Evolutionary conservation across 2,113 vertebrate species (phyloP).

Genomic region (Patagioenas fasciata): DNA sequence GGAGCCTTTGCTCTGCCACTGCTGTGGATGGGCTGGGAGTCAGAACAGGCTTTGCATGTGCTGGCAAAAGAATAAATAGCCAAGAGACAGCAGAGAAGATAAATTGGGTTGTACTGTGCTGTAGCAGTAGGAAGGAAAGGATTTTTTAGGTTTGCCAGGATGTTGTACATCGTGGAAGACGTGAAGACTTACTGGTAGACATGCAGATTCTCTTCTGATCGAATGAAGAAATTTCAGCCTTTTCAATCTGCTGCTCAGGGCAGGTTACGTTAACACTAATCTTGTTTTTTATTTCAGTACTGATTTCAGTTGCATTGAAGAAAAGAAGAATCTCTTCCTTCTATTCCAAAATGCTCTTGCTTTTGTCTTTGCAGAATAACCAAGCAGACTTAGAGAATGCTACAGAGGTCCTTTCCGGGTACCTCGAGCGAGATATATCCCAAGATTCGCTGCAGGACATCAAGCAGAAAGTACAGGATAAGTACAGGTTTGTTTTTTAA

Average conservation of each 20-base stretch:
- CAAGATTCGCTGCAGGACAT: slow-evolving; percentile 99
- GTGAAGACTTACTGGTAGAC: not conserved
- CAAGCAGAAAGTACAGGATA: slow-evolving; percentile 99
- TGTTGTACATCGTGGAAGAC: fast-evolving
- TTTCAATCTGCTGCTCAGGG: not conserved
- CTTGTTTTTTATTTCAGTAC: not conserved
- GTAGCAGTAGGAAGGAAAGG: not conserved
- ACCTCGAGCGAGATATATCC: slow-evolving; percentile 98
- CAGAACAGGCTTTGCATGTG: not conserved
- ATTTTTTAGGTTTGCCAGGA: not conserved
- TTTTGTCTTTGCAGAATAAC: slow-evolving; percentile 87
- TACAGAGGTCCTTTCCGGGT: slow-evolving; percentile 98
- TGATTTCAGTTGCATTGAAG: not conserved
- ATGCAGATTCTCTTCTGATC: not conserved
- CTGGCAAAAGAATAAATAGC: not conserved
- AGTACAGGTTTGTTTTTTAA: slow-evolving; percentile 88
- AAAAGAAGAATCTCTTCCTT: not conserved
- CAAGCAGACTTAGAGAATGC: slow-evolving; percentile 99
- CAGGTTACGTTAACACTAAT: not conserved
- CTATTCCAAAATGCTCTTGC: not conserved
- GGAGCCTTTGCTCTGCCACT: not conserved
- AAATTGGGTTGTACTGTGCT: not conserved
- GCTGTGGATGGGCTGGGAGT: not conserved
- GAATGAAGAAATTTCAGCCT: not conserved
- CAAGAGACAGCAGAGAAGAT: not conserved